phyloP scores from a whole-genome alignment of 2,888 invertebrate genomes.

The Microplitis deprimator region DNA sequence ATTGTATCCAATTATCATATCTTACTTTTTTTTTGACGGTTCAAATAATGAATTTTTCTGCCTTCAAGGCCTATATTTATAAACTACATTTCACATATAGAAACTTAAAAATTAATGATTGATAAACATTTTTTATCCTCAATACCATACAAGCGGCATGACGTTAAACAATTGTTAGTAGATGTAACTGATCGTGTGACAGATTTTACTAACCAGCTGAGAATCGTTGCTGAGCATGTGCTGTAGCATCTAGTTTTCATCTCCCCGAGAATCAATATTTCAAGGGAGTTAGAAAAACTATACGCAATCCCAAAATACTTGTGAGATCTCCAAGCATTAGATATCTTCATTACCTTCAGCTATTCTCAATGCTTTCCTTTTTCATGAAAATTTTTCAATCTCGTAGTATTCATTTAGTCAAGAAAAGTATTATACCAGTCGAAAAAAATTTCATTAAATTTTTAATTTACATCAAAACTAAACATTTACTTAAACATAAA shows the following conservation, averaged over 20 bases:
- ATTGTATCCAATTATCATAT: neutral
- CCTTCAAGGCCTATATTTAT: slow-evolving; percentile 63
- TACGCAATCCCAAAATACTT: neutral
- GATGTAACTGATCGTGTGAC: slow-evolving; percentile 36
- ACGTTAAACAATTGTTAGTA: slow-evolving; percentile 57
- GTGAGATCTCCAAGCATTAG: slow-evolving; percentile 34
- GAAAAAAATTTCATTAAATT: neutral
- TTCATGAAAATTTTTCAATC: neutral
- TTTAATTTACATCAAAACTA: neutral
- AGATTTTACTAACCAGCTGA: slow-evolving; percentile 51
- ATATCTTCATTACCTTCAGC: slow-evolving; percentile 46
- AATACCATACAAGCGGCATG: slow-evolving; percentile 63
- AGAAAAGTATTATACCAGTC: neutral
- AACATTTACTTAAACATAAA: neutral
- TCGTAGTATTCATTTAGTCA: no score
- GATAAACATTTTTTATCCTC: slow-evolving; percentile 60
- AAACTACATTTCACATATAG: slow-evolving; percentile 66
- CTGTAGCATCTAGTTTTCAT: slow-evolving; percentile 49
- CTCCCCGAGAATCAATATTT: slow-evolving; percentile 52
- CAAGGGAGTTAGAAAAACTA: slow-evolving; percentile 43
- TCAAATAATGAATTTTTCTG: slow-evolving; percentile 55
- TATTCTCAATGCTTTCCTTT: neutral
- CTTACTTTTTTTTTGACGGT: slow-evolving; percentile 60
- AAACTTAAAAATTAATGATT: slow-evolving; percentile 60
- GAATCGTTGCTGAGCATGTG: slow-evolving; percentile 50